phyloP scores from a whole-genome alignment of 2,888 invertebrate species.

The Lucinisca nassula region DNA sequence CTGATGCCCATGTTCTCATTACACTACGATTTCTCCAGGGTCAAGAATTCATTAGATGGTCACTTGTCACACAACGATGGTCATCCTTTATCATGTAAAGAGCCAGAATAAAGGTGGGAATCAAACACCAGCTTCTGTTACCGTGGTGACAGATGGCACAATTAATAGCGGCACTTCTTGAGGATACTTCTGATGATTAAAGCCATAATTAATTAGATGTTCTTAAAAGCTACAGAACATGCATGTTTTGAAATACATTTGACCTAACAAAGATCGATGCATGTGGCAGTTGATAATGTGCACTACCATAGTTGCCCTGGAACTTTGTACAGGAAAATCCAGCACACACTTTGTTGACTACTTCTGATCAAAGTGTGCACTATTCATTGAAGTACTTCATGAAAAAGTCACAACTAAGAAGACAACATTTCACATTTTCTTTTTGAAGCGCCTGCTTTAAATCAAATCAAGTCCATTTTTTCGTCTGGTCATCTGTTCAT shows the following conservation, averaged over 20 bases:
- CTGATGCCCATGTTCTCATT: background rate
- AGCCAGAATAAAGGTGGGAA: slow-evolving; percentile 5
- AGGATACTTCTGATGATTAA: background rate
- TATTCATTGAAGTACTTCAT: too few species aligned
- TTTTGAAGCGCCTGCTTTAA: too few species aligned
- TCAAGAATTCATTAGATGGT: slow-evolving; percentile 8
- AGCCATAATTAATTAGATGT: background rate
- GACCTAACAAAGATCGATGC: too few species aligned
- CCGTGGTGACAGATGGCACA: background rate
- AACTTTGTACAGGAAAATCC: too few species aligned
- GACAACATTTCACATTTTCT: too few species aligned
- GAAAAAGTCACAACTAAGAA: too few species aligned
- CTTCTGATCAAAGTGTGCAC: too few species aligned
- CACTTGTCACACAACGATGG: background rate
- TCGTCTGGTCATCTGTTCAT: too few species aligned
- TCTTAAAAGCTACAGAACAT: background rate
- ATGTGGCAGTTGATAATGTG: too few species aligned
- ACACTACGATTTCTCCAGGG: background rate
- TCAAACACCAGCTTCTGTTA: background rate
- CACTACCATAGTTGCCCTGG: too few species aligned
- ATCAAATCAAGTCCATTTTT: too few species aligned
- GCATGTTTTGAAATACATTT: background rate
- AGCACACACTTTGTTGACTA: too few species aligned
- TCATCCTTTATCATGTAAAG: background rate
- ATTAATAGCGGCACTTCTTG: background rate